A percentile compares a stretch with the other conserved stretches of the same genome.
Evolutionary conservation across 2,888 invertebrate species (phyloP).

Genomic region (Strigamia transsilvanica): DNA sequence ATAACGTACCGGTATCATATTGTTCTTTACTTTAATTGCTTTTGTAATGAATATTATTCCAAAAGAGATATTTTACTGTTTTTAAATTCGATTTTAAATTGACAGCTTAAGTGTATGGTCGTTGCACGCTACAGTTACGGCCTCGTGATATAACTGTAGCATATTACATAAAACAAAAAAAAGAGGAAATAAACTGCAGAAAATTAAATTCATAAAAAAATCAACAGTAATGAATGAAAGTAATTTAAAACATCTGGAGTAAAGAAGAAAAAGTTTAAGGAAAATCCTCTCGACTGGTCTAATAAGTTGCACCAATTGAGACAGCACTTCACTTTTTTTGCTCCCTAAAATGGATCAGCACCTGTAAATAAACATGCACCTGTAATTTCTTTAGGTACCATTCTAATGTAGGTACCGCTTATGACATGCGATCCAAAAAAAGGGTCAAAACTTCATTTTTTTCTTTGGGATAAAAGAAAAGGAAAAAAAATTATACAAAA

Average conservation of each 20-base stretch:
- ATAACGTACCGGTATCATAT: neutral
- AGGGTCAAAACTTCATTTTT: too few species aligned
- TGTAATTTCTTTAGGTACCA: slow-evolving; percentile 8
- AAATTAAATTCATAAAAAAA: neutral
- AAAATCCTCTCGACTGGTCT: slow-evolving; percentile 21
- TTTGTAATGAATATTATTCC: too few species aligned
- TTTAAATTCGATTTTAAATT: too few species aligned
- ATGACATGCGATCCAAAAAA: neutral
- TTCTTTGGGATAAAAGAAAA: too few species aligned
- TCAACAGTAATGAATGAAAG: neutral
- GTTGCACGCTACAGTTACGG: neutral
- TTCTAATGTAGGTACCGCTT: neutral
- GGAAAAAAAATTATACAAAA: too few species aligned
- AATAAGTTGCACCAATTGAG: neutral
- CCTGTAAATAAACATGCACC: slow-evolving; percentile 11
- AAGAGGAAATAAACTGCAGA: neutral
- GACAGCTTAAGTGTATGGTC: too few species aligned
- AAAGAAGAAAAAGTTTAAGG: slow-evolving; percentile 11
- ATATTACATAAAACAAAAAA: slow-evolving; percentile 6
- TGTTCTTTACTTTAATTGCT: neutral
- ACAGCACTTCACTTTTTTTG: slow-evolving; percentile 7
- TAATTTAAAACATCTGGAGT: slow-evolving; percentile 23
- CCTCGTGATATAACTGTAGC: neutral
- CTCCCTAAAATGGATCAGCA: neutral
- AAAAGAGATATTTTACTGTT: too few species aligned